A percentile compares a stretch with the other conserved stretches of the same genome.
These are phyloP conservation scores for Drosophila parabipectinata DNA, from an alignment of 1,140 invertebrate species.

Conservation along the genomic window DNA sequence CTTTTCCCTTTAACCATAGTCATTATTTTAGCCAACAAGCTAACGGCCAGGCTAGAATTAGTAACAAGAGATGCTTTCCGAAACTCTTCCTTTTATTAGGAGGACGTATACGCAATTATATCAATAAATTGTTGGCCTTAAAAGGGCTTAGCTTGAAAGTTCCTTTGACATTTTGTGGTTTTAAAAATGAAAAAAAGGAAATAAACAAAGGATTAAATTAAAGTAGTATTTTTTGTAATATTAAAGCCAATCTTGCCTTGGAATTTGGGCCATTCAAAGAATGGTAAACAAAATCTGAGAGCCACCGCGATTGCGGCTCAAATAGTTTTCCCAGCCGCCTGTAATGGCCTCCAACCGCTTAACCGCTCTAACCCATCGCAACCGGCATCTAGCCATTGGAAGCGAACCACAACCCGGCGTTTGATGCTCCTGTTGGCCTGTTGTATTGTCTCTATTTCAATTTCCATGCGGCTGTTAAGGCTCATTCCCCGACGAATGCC, in stretches of 20 bases:
- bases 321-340: slow-evolving; percentile 39
- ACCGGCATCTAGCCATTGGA: not conserved
- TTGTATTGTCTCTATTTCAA: slow-evolving; percentile 57
- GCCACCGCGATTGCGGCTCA: slow-evolving; percentile 36
- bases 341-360: slow-evolving; percentile 19
- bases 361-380: slow-evolving; percentile 17
- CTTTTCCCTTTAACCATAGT: slow-evolving; percentile 6
- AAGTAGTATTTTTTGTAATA: too few relatives aligned
- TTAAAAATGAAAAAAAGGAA: not conserved
- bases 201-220: not conserved
- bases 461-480: slow-evolving; percentile 39
- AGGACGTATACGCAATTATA: not conserved
- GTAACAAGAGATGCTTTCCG: not conserved
- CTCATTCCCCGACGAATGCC: not conserved
- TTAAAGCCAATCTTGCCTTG: not conserved
- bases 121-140: slow-evolving; percentile 2
- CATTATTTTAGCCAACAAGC: not conserved
- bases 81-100: not conserved
- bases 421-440: slow-evolving; percentile 20
- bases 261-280: not conserved
- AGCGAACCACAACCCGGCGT: slow-evolving; percentile 6
- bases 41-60: slow-evolving; percentile 12
- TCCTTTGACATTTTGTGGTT: not conserved
- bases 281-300: slow-evolving; percentile 20
- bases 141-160: not conserved